phyloP scores from a whole-genome alignment of 2,797 vertebrate species.

The Buceros bicornis region DNA sequence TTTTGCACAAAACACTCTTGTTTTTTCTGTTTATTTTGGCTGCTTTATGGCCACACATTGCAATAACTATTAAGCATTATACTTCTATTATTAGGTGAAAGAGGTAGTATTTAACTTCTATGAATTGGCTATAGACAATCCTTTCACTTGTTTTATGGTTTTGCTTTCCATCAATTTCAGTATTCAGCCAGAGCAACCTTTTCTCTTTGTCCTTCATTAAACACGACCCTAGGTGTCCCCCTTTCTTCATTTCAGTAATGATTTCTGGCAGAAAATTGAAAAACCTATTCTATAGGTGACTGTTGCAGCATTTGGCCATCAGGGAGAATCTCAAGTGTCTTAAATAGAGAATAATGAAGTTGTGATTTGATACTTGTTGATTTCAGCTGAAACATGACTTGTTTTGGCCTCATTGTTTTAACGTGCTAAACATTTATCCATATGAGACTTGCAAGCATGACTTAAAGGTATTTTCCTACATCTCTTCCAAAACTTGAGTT shows the following conservation, averaged over 20 bases:
- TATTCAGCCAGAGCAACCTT: neutral
- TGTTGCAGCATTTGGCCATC: neutral
- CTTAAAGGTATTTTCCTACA: neutral
- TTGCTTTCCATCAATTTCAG: neutral
- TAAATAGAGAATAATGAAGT: neutral
- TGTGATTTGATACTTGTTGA: neutral
- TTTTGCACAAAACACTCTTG: neutral
- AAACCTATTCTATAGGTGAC: neutral
- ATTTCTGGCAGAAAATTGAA: conserved; percentile 18
- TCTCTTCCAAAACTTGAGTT: neutral
- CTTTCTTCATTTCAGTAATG: conserved; percentile 35
- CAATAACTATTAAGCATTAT: neutral
- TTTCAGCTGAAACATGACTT: neutral
- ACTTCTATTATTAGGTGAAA: neutral
- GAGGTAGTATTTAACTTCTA: neutral
- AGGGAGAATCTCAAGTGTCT: neutral
- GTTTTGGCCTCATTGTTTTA: neutral
- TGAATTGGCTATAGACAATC: fast-evolving
- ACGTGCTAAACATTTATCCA: neutral
- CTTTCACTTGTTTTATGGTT: neutral
- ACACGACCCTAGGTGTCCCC: conserved; percentile 51
- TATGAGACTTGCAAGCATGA: neutral
- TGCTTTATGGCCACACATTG: neutral
- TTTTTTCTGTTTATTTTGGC: neutral
- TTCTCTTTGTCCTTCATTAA: conserved; percentile 41